These are phyloP conservation scores for Brachionus plicatilis DNA, from an alignment of 1,140 invertebrate genomes.

Conservation along the genomic window DNA sequence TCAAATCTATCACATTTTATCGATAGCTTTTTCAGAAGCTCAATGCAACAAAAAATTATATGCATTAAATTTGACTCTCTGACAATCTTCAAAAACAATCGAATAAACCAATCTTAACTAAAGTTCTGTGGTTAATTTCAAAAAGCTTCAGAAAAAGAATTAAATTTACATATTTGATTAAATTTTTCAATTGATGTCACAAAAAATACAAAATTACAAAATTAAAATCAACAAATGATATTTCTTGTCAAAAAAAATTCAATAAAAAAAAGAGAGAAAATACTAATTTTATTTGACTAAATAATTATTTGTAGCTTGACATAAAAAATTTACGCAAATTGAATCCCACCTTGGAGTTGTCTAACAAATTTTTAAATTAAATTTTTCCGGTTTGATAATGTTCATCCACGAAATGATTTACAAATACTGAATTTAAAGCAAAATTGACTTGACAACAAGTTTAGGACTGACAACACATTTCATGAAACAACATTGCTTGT, in stretches of 20 bases:
- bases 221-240: not conserved
- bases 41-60: no score
- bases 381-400: not conserved
- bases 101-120: not conserved
- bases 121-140: not conserved
- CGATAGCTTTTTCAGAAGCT: not conserved
- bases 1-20: not conserved
- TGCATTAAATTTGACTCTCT: not conserved
- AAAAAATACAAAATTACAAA: not conserved
- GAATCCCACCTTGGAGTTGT: not conserved
- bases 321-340: not conserved
- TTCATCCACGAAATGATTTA: not conserved
- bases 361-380: not conserved
- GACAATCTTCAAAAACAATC: not conserved
- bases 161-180: not conserved
- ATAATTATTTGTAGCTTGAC: not conserved
- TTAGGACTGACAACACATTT: not conserved
- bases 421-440: not conserved
- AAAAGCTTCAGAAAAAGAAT: not conserved
- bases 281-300: conserved; percentile 18
- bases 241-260: not conserved
- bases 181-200: not conserved
- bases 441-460: not conserved
- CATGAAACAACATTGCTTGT: not conserved
- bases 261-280: not conserved